Conservation (phyloP, 2,888 invertebrate genomes). For the Zele albiditarsus region DNA sequence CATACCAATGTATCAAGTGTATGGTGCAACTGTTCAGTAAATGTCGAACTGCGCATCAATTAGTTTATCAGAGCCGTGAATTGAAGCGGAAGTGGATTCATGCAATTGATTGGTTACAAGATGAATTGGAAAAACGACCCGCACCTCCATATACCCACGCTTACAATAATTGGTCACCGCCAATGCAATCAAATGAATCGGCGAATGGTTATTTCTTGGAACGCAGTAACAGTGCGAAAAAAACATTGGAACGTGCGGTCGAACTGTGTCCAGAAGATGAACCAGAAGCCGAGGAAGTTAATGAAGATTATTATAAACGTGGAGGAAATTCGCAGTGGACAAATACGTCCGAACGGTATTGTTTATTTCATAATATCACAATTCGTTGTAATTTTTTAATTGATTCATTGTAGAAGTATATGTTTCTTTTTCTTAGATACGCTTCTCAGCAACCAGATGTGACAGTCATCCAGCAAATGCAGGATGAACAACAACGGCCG, state of each 20-base stretch:
- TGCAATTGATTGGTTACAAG: slow-evolving; percentile 95
- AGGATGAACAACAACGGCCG: slow-evolving; percentile 47
- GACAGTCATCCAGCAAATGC: slow-evolving; percentile 49
- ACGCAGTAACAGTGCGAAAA: slow-evolving; percentile 93
- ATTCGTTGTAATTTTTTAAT: slow-evolving; percentile 13
- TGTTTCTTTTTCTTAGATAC: slow-evolving; percentile 43
- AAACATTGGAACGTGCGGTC: slow-evolving; percentile 86
- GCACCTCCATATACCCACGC: slow-evolving; percentile 87
- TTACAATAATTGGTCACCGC: slow-evolving; percentile 93
- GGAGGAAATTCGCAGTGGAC: slow-evolving; percentile 39
- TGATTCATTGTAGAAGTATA: background rate
- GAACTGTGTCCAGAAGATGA: slow-evolving; percentile 84
- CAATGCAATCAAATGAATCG: slow-evolving; percentile 94
- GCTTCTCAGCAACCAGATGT: slow-evolving; percentile 46
- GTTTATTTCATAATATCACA: background rate
- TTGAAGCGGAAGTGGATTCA: slow-evolving; percentile 90
- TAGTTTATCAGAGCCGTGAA: slow-evolving; percentile 85
- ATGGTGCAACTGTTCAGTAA: slow-evolving; percentile 92
- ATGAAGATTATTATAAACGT: slow-evolving; percentile 41
- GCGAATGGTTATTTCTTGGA: slow-evolving; percentile 96
- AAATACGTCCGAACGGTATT: slow-evolving; percentile 35
- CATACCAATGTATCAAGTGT: slow-evolving; percentile 97
- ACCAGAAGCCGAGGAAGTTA: slow-evolving; percentile 54
- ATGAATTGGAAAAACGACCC: slow-evolving; percentile 87
- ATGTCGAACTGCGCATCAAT: slow-evolving; percentile 85